Evolutionary conservation across 2,797 vertebrate genomes (phyloP).

Genomic region (Ctenosaura bakeri): DNA sequence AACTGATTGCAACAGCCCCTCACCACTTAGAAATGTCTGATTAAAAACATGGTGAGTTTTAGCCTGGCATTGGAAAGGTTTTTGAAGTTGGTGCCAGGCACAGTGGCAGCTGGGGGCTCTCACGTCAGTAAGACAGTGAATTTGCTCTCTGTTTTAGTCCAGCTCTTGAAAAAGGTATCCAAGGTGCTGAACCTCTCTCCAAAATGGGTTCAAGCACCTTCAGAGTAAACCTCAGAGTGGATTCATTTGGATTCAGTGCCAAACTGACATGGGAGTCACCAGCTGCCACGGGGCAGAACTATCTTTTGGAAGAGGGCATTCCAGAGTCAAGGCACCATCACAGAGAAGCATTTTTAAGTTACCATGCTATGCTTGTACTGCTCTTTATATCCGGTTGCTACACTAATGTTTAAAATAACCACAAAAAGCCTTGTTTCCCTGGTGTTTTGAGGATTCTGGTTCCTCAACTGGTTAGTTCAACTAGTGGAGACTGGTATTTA

Average conservation of each 20-base stretch:
- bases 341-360: not conserved
- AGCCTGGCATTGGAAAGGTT: not conserved
- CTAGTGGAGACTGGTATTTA: not conserved
- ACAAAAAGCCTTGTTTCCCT: not conserved
- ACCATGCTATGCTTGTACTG: not conserved
- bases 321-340: not conserved
- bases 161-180: no score
- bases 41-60: not conserved
- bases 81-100: not conserved
- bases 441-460: not conserved
- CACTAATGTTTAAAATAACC: not conserved
- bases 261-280: no score
- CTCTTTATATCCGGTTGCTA: not conserved
- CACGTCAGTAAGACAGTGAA: no score
- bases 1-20: not conserved
- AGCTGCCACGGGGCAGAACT: no score
- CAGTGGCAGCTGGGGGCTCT: no score
- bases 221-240: no score
- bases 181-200: no score
- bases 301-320: not conserved
- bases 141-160: no score
- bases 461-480: not conserved
- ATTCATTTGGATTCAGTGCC: no score
- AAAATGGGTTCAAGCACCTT: no score
- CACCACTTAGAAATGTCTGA: no score